These are phyloP conservation scores for Drosophila glabriapex DNA, from an alignment of 2,888 invertebrate species.

Conservation along the genomic window DNA sequence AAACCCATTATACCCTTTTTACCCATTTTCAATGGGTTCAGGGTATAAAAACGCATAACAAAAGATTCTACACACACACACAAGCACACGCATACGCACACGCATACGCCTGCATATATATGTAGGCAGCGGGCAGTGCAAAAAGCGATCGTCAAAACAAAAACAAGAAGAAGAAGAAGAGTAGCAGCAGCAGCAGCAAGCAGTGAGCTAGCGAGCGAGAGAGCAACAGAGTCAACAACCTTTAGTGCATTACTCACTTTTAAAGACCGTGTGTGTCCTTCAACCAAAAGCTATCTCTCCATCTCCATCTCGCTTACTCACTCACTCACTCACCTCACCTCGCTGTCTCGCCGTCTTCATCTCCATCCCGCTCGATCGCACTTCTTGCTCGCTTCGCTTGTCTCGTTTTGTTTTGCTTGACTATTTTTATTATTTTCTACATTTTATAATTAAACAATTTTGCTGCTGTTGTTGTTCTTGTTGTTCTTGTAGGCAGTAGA, in stretches of 20 bases:
- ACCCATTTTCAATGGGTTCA: too few species aligned
- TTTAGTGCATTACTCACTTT: conserved; percentile 84
- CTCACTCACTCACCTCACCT: conserved; percentile 1
- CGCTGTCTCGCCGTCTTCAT: conserved; percentile 6
- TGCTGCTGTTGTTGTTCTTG: conserved; percentile 32
- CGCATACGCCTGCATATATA: conserved; percentile 13
- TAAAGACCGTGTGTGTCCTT: conserved; percentile 84
- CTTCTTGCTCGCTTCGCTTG: neutral
- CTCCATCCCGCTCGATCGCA: neutral
- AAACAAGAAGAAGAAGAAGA: conserved; percentile 21
- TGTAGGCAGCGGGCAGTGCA: conserved; percentile 67
- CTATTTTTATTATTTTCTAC: conserved; percentile 62
- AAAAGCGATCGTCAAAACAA: conserved; percentile 46
- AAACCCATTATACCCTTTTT: too few species aligned
- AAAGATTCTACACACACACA: conserved; percentile 63
- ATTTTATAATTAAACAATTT: conserved; percentile 80
- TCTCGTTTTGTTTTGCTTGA: conserved; percentile 31
- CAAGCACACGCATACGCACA: conserved; percentile 3
- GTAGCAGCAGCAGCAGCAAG: conserved; percentile 26
- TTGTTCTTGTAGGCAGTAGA: conserved; percentile 28
- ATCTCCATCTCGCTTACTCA: conserved; percentile 47
- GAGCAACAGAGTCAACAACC: conserved; percentile 79
- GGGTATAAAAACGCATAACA: conserved; percentile 69
- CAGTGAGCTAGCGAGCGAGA: neutral
- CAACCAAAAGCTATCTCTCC: conserved; percentile 83